Conservation (phyloP, 2,888 invertebrate genomes). For the Nebria salina region DNA sequence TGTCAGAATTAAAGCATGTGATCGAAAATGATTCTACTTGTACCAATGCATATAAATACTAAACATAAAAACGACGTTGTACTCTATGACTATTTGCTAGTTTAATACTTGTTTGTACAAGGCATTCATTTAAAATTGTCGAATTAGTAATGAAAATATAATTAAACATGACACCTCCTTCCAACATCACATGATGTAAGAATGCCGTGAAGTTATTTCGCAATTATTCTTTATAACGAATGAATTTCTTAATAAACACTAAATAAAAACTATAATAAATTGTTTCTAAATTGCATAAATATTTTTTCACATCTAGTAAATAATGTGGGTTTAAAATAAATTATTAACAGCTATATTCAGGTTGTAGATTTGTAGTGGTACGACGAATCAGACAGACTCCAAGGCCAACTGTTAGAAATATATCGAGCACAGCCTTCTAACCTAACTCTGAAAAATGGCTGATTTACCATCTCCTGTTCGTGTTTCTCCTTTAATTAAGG, state of each 20-base stretch:
- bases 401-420: constrained; percentile 16
- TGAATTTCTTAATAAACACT: not conserved
- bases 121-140: not conserved
- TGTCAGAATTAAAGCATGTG: constrained; percentile 35
- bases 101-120: not conserved
- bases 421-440: constrained; percentile 28
- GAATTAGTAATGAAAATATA: not conserved
- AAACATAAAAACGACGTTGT: not conserved
- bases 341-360: not conserved
- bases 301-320: not conserved
- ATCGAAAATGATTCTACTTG: not conserved
- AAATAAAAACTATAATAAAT: not conserved
- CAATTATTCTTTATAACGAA: not conserved
- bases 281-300: not conserved
- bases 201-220: not conserved
- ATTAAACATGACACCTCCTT: not conserved
- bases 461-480: constrained; percentile 74
- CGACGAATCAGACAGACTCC: constrained; percentile 13
- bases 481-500: constrained; percentile 85
- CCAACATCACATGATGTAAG: not conserved
- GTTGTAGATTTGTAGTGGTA: constrained; percentile 11
- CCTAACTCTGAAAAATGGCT: constrained; percentile 53
- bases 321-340: not conserved
- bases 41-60: not conserved
- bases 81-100: not conserved